Percentiles rank a stretch among this genome's conserved stretches.
phyloP scores from a whole-genome alignment of 2,888 invertebrate genomes.

The Meiosimyza decipiens region DNA sequence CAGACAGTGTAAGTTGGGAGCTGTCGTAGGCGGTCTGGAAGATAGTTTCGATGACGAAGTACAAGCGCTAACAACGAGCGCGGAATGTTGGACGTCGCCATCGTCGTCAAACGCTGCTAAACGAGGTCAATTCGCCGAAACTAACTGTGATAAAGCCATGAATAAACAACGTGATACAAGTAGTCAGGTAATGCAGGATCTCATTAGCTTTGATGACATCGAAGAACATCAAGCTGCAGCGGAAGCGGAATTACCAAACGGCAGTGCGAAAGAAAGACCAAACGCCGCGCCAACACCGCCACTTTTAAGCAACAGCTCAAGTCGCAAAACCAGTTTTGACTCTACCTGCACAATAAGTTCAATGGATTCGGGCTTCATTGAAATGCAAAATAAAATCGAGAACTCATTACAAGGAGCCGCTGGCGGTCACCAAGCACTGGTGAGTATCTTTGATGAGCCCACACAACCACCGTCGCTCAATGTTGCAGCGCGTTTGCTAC shows the following conservation, averaged over 20 bases:
- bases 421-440: conserved; percentile 39
- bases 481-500: conserved; percentile 14
- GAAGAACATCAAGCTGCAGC: conserved; percentile 22
- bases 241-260: conserved; percentile 30
- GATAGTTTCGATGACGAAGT: conserved; percentile 31
- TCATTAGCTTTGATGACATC: conserved; percentile 60
- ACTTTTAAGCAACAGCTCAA: conserved; percentile 60
- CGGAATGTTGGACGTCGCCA: conserved; percentile 28
- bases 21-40: conserved; percentile 43
- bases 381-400: conserved; percentile 65
- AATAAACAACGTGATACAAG: conserved; percentile 41
- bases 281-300: conserved; percentile 53
- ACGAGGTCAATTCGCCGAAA: conserved; percentile 4
- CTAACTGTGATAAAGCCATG: conserved; percentile 50
- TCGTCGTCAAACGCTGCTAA: conserved; percentile 12
- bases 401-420: conserved; percentile 47
- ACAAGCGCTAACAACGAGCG: conserved; percentile 3
- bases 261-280: conserved; percentile 24
- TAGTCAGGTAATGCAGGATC: conserved; percentile 53
- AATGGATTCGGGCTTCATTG: conserved; percentile 67
- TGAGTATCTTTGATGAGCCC: conserved; percentile 42
- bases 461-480: conserved; percentile 4
- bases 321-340: conserved; percentile 67
- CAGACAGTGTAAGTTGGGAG: conserved; percentile 44
- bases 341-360: conserved; percentile 67